These are phyloP conservation scores for Prionailurus bengalensis DNA, from an alignment of 2,113 vertebrate species.

Conservation along the genomic window DNA sequence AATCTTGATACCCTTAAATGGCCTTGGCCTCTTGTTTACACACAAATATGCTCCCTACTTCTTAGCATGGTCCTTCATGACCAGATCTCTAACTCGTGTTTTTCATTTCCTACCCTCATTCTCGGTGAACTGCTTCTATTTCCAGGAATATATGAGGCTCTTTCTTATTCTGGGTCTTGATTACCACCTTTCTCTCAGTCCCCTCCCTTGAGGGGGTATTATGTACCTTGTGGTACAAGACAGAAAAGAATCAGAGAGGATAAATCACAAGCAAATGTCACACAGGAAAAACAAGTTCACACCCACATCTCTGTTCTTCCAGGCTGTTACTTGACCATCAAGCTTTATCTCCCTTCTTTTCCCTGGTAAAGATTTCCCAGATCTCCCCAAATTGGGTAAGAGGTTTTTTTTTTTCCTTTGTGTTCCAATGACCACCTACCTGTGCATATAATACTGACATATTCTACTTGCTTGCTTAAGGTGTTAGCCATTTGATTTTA, in stretches of 20 bases:
- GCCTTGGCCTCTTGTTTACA: neutral
- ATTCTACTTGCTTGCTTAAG: neutral
- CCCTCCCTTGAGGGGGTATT: neutral
- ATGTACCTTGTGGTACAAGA: neutral
- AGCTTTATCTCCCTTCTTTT: neutral
- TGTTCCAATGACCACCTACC: neutral
- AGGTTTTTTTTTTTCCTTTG: neutral
- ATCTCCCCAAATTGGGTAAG: neutral
- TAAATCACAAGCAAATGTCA: neutral
- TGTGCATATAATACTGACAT: neutral
- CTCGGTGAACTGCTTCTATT: neutral
- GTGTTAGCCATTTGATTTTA: neutral
- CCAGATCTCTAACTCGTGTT: neutral
- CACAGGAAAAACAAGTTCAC: neutral
- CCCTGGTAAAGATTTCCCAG: neutral
- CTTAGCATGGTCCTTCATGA: neutral
- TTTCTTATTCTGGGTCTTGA: neutral
- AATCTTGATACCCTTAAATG: neutral
- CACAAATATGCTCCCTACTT: neutral
- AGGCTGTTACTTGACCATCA: neutral
- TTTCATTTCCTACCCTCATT: neutral
- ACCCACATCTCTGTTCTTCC: neutral
- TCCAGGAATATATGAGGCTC: neutral
- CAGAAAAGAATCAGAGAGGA: neutral
- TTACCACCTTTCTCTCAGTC: neutral